phyloP scores from a whole-genome alignment of 2,888 invertebrate species.

The Aporophyla nigra region DNA sequence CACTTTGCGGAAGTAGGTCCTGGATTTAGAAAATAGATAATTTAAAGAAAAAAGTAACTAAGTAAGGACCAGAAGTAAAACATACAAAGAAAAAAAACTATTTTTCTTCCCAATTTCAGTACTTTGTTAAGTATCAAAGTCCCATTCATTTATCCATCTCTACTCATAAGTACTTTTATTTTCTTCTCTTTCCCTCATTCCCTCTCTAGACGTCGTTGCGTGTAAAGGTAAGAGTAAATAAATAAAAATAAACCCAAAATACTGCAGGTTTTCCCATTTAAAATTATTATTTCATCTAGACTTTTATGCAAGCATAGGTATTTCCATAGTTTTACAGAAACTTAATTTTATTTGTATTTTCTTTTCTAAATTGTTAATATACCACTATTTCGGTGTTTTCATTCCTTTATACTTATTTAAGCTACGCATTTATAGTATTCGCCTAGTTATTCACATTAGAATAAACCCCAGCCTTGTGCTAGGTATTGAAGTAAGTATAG shows the following conservation, averaged over 20 bases:
- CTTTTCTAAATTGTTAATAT: neutral
- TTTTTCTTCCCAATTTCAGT: neutral
- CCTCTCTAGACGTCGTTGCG: constrained; percentile 63
- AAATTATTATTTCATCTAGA: constrained; percentile 7
- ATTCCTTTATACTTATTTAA: neutral
- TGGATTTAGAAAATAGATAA: constrained; percentile 19
- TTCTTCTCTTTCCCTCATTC: constrained; percentile 41
- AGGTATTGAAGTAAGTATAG: constrained; percentile 6
- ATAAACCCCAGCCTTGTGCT: neutral
- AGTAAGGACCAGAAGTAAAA: neutral
- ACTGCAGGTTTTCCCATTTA: neutral
- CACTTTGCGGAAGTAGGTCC: constrained; percentile 49
- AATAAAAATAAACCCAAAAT: constrained; percentile 7
- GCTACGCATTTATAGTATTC: neutral
- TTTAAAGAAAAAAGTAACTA: neutral
- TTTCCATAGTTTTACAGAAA: constrained; percentile 32
- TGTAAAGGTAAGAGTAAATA: constrained; percentile 66
- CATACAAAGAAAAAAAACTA: neutral
- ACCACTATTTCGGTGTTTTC: neutral
- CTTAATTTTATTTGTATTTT: constrained; percentile 40
- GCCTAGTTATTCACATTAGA: constrained; percentile 1
- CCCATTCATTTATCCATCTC: neutral
- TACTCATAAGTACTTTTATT: constrained; percentile 8
- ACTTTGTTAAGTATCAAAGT: constrained; percentile 6
- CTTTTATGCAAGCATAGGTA: constrained; percentile 7